Evolutionary conservation across 2,113 vertebrate species (phyloP), one percentile per base, ranked within the genome.

Genomic region (Artemisiospiza belli): DNA sequence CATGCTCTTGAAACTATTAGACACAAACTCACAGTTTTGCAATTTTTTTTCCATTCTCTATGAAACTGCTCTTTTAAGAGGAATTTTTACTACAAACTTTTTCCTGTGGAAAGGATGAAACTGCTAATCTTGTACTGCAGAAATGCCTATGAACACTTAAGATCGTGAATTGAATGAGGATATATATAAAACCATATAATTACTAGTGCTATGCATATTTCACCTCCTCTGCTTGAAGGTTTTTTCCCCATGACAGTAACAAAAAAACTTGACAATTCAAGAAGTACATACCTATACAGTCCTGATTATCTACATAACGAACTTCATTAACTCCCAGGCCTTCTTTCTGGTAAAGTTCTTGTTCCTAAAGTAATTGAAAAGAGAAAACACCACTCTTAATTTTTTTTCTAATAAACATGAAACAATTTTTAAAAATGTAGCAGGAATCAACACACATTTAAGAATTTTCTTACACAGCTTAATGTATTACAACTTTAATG

Each of bases 271-370:
- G n/a, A 37, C 10, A 59, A 46, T 73, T 63, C 57, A 66, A 21
- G 17, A 74, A 44, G 28, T 35, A 96, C 98, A 84, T 97, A 99
- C 99, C 99, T 96, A 99, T 99, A 85, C 99, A 99, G 97, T 99
- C 99, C 96, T 99, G 99, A 95, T 99, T 99, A 98, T 99, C 99
- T 28, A 99, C 99, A 12, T 99, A 99, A 95, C 99, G 99, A 9
- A 99, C 99, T 98, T 99, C 99, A 96, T 99, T 99, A 90, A 99
- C 99, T 4, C 99, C 99, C 19, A 99, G 97, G 9, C 99, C 99
- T 97, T 99, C 99, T 89, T 92, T 99, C 79, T 99, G 99, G 96
- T 99, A 99, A 92, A 99, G 98, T 92, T 99, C 99, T 97, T 99
- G 99, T 78, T 99, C 99, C 99, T 83, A 64, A 66, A 43, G 41